Base-by-base conservation (phyloP, 1,140 invertebrate genomes). In the Polypedilum vanderplanki region DNA sequence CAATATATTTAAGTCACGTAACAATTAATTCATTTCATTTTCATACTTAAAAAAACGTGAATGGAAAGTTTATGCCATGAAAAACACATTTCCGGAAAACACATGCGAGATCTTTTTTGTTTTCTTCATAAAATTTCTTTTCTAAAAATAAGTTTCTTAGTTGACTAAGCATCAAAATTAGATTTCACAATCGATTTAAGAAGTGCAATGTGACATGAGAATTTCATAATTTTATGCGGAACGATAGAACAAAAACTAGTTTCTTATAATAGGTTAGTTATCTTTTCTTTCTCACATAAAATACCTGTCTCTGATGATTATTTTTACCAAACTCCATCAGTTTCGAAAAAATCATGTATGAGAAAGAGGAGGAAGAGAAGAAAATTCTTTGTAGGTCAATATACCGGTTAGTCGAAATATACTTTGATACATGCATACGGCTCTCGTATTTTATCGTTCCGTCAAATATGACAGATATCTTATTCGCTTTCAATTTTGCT, bases 391-490 rank as follows among this genome's bases (percentile, higher is more conserved):
- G 46, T 57, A 57, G 46, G 46, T 57, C 46, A 57, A 57, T 57
- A 57, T 57, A 57, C 46, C 46, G 46, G 46, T 57, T 57, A 57
- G 46, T 57, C 46, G 46, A n/a, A 57, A n/a, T 46, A 57, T 12
- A n/a, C 46, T 57, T 46, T 57, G 46, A 57, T 57, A n/a, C 46
- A 57, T n/a, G n/a, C n/a, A 46, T 46, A 12, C 15, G 8, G 41
- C 41, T 12, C 41, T 33, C 24, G 1, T 33, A 33, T 33, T 33
- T 33, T 33, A 33, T 33, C 24, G 24, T 33, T 33, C 24, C 24
- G 24, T 3, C 24, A 33, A 33, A 33, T 5, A 33, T 33, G 24
- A 5, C 24, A 33, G 24, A 33, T 3, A 33, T 46, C 15, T n/a
- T 12, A 12, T 57, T 57, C 46, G 46, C 12, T 57, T 57, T 57